A percentile compares a stretch with the other conserved stretches of the same genome.
phyloP scores from a whole-genome alignment of 1,140 invertebrate species.

The Oncopeltus fasciatus region DNA sequence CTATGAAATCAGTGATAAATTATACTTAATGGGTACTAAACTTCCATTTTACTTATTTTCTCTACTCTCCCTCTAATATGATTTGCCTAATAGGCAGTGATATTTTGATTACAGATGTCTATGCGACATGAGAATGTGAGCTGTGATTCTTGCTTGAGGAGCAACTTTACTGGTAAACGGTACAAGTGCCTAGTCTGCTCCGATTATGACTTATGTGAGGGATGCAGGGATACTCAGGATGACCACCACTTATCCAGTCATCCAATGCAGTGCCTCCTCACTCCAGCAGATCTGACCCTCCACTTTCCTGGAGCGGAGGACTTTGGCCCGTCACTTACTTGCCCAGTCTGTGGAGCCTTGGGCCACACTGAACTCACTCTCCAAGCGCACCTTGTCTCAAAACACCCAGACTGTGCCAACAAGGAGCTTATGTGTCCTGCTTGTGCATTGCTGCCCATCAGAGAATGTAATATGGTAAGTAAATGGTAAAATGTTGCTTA shows the following conservation, averaged over 20 bases:
- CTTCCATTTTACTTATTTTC: too few species aligned
- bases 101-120: too few species aligned
- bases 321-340: constrained; percentile 69
- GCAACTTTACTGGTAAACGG: constrained; percentile 87
- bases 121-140: constrained; percentile 64
- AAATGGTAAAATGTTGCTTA: too few species aligned
- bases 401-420: constrained; percentile 36
- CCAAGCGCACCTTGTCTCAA: constrained; percentile 52
- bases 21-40: too few species aligned
- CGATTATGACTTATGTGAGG: constrained; percentile 93
- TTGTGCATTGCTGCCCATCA: background rate
- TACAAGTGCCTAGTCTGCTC: constrained; percentile 97
- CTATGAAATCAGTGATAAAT: too few species aligned
- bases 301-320: constrained; percentile 89
- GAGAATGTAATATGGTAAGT: too few species aligned
- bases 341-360: constrained; percentile 87
- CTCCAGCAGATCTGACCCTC: constrained; percentile 83
- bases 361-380: constrained; percentile 80
- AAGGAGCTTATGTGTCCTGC: constrained; percentile 8
- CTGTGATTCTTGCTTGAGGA: constrained; percentile 96
- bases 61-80: too few species aligned
- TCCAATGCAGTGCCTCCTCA: constrained; percentile 96
- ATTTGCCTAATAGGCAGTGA: too few species aligned
- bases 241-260: constrained; percentile 86
- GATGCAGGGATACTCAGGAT: constrained; percentile 83